A percentile compares a stretch with the other conserved stretches of the same genome.
Conservation (phyloP, 2,113 vertebrate species). For the Pelmatolapia mariae region DNA sequence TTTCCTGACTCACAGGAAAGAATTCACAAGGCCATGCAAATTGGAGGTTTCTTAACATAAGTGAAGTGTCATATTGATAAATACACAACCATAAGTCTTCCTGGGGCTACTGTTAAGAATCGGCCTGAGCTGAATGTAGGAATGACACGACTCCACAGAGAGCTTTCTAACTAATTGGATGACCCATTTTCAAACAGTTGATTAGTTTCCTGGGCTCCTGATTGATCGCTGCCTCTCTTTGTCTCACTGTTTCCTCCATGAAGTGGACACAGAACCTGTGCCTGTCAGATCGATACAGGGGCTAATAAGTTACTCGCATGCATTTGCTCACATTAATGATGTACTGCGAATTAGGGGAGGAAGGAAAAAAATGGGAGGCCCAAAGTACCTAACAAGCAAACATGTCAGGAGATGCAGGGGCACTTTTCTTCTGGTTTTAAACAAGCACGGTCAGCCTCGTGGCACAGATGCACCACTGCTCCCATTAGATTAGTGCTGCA, state of each 20-base stretch:
- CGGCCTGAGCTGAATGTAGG: constrained; percentile 9
- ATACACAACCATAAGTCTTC: background rate
- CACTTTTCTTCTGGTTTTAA: background rate
- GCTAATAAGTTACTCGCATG: constrained; percentile 62
- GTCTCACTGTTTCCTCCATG: constrained; percentile 39
- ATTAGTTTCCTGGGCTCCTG: constrained; percentile 54
- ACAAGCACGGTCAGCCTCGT: background rate
- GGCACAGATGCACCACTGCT: background rate
- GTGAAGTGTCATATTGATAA: background rate
- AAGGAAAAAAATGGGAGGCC: background rate
- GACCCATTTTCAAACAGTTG: constrained; percentile 38
- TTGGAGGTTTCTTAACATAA: background rate
- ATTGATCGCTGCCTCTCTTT: constrained; percentile 55
- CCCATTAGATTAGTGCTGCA: constrained; percentile 16
- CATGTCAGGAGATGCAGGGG: background rate
- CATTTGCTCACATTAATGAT: constrained; percentile 30
- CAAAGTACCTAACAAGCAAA: background rate
- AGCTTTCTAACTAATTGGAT: constrained; percentile 59
- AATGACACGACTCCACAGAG: constrained; percentile 15
- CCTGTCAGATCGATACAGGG: constrained; percentile 46
- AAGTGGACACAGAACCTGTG: background rate
- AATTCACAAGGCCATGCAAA: background rate
- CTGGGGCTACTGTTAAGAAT: background rate
- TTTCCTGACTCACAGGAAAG: background rate
- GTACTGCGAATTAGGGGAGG: background rate